phyloP scores from a whole-genome alignment of 1,140 invertebrate genomes.

The Mizuhopecten yessoensis region DNA sequence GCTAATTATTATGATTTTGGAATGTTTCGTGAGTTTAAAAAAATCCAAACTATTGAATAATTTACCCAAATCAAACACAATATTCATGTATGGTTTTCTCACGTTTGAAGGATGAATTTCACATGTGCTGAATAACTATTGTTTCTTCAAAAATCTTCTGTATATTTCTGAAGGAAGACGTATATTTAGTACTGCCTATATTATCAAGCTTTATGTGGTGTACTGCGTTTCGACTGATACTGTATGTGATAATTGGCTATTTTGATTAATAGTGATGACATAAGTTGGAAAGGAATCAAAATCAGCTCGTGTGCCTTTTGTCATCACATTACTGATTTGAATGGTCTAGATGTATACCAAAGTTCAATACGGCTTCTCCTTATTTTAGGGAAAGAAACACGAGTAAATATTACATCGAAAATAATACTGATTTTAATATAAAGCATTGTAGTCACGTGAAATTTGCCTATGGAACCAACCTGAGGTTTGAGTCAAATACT shows the following conservation, averaged over 20 bases:
- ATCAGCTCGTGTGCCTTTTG: constrained; percentile 9
- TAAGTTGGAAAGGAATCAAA: constrained; percentile 28
- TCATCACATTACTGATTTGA: constrained; percentile 4
- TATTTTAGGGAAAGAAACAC: neutral
- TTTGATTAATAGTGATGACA: neutral
- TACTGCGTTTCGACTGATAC: neutral
- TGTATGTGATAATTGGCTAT: constrained; percentile 11
- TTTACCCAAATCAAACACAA: no score
- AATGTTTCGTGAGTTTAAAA: no score
- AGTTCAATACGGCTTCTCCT: neutral
- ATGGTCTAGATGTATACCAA: neutral
- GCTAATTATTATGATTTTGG: no score
- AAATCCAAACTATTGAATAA: no score
- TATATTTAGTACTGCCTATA: no score
- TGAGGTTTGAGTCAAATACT: neutral
- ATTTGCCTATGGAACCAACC: no score
- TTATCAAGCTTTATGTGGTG: neutral
- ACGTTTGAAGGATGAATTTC: no score
- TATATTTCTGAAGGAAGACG: no score
- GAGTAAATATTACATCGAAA: neutral
- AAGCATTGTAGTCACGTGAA: no score
- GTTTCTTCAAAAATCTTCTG: no score
- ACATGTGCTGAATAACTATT: no score
- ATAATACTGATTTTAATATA: neutral
- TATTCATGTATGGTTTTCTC: no score